These are phyloP conservation scores for Gymnodraco acuticeps DNA, from an alignment of 2,797 vertebrate species.

Conservation along the genomic window DNA sequence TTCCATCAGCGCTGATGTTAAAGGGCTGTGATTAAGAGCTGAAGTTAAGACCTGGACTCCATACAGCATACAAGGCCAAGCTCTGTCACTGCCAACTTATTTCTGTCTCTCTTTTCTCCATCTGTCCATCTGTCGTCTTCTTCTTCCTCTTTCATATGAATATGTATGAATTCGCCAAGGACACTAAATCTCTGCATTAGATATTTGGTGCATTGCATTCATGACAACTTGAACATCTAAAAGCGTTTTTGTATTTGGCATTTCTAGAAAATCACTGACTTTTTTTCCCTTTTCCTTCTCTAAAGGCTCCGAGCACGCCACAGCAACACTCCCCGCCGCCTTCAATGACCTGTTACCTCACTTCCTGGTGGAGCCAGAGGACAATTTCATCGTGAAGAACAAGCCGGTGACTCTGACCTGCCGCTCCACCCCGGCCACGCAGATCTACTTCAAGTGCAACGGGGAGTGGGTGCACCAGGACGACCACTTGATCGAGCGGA, in stretches of 20 bases:
- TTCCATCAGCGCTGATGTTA: slow-evolving; percentile 82
- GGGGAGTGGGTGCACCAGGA: slow-evolving; percentile 99
- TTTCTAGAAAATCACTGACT: slow-evolving; percentile 32
- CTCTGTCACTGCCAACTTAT: slow-evolving; percentile 57
- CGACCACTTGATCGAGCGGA: slow-evolving; percentile 93
- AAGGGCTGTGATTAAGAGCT: slow-evolving; percentile 84
- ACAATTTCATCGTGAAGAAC: slow-evolving; percentile 98
- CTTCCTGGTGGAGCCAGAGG: slow-evolving; percentile 96
- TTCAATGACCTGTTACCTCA: slow-evolving; percentile 93
- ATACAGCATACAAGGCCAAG: slow-evolving; percentile 72
- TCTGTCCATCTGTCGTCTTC: slow-evolving; percentile 48
- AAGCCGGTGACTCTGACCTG: slow-evolving; percentile 96
- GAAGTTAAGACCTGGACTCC: slow-evolving; percentile 70
- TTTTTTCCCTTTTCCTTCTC: slow-evolving; percentile 11
- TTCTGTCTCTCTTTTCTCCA: slow-evolving; percentile 27
- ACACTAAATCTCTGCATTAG: slow-evolving; percentile 37
- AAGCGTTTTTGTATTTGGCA: slow-evolving; percentile 23
- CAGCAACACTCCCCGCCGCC: slow-evolving; percentile 88
- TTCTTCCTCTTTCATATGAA: slow-evolving; percentile 30
- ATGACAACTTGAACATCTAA: slow-evolving; percentile 52
- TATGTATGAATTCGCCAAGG: slow-evolving; percentile 49
- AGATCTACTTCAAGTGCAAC: slow-evolving; percentile 99
- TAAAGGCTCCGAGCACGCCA: slow-evolving; percentile 92
- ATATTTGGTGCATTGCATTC: slow-evolving; percentile 31
- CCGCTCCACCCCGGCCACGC: slow-evolving; percentile 94